Conservation (phyloP, 2,797 vertebrate species). For the Alcedo atthis region DNA sequence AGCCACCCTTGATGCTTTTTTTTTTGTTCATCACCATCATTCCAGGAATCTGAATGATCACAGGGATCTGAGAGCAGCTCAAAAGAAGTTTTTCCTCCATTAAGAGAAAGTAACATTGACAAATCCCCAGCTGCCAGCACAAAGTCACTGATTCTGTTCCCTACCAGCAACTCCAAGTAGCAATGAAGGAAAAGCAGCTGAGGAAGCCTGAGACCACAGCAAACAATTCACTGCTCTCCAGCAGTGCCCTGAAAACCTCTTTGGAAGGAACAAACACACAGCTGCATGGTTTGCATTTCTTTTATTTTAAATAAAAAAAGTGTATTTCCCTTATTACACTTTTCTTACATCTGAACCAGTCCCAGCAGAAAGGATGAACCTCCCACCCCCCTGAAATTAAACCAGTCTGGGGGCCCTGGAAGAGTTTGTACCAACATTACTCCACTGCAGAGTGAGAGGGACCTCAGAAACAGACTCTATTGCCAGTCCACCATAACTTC, state of each 20-base stretch:
- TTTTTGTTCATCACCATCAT: neutral
- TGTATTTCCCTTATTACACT: slow-evolving; percentile 53
- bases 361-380: slow-evolving; percentile 55
- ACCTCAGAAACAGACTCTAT: neutral
- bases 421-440: neutral
- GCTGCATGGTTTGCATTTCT: slow-evolving; percentile 25
- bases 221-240: neutral
- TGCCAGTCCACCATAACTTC: neutral
- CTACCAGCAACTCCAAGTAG: slow-evolving; percentile 55
- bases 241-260: neutral
- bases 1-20: neutral
- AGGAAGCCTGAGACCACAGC: neutral
- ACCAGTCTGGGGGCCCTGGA: slow-evolving; percentile 46
- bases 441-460: neutral
- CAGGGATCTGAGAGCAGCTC: neutral
- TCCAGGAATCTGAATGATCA: neutral
- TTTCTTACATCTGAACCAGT: slow-evolving; percentile 62
- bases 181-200: slow-evolving; percentile 4
- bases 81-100: neutral
- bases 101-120: neutral
- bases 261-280: neutral
- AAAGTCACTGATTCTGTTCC: slow-evolving; percentile 15
- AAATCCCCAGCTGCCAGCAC: neutral
- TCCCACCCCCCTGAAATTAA: slow-evolving; percentile 47
- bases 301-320: slow-evolving; percentile 74